These are phyloP conservation scores for Drosophila chauvacae DNA, from an alignment of 1,140 invertebrate species.

Conservation along the genomic window DNA sequence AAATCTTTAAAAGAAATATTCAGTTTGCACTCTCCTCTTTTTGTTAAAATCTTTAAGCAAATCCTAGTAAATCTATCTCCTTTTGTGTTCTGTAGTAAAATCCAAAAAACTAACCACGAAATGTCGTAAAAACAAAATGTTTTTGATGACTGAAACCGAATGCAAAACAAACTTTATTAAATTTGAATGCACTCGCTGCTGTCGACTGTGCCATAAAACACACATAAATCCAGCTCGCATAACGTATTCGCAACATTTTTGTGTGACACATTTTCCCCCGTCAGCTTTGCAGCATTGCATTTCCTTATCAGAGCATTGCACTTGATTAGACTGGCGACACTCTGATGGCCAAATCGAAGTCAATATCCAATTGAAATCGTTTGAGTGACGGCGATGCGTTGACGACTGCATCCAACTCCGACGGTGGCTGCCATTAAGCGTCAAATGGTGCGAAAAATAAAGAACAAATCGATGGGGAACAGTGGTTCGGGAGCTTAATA, in stretches of 20 bases:
- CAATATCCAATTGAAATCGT: slow-evolving; percentile 50
- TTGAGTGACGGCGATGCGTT: slow-evolving; percentile 9
- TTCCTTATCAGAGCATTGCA: slow-evolving; percentile 70
- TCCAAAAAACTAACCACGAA: slow-evolving; percentile 1
- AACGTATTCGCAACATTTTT: slow-evolving; percentile 53
- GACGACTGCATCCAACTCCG: slow-evolving; percentile 14
- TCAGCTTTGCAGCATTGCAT: slow-evolving; percentile 49
- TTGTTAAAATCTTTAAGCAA: neutral
- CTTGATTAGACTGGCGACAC: slow-evolving; percentile 61
- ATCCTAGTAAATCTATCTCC: neutral
- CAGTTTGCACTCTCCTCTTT: neutral
- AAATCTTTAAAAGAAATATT: neutral
- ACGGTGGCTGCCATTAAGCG: slow-evolving; percentile 48
- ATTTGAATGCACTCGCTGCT: slow-evolving; percentile 4
- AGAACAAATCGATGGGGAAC: slow-evolving; percentile 51
- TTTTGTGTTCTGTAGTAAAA: neutral
- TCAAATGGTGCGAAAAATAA: slow-evolving; percentile 60
- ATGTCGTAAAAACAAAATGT: slow-evolving; percentile 15
- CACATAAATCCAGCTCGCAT: slow-evolving; percentile 36
- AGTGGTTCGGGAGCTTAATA: slow-evolving; percentile 5
- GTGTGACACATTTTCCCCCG: slow-evolving; percentile 16
- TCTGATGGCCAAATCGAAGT: slow-evolving; percentile 49
- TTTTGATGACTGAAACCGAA: slow-evolving; percentile 2
- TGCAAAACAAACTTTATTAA: slow-evolving; percentile 23
- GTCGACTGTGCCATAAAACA: slow-evolving; percentile 46